Base-by-base conservation (phyloP, 2,113 vertebrate genomes). In the Eidolon helvum region DNA sequence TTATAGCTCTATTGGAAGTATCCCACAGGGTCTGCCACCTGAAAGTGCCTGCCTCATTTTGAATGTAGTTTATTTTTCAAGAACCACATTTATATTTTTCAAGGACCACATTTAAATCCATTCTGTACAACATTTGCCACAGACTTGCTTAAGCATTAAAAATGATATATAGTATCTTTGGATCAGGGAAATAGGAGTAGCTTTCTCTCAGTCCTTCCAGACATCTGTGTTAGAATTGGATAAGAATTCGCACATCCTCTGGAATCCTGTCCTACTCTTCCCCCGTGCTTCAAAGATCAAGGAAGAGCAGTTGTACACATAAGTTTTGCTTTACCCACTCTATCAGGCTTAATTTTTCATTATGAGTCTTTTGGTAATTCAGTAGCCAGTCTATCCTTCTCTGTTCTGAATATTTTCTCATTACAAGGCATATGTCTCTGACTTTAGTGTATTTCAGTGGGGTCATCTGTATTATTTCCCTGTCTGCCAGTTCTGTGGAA, bases 401-500 rank as follows among this genome's bases (percentile, higher is more conserved):
- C 33, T 94, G 0, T 69, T 85, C 66, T 48, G 66, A 48, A 33
- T 88, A 48, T 78, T 83, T 96, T 79, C 65, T 97, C 77, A 71
- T 89, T 55, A 77, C 24, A 83, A 69, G 40, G 77, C 55, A 68
- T 83, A 80, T 9, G 66, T 96, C 88, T 91, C 74, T 50, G 50
- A 95, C 50, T 59, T 92, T 4, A 28, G 4, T 45, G 12, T 85
- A n/a, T 92, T 86, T 75, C 43, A 21, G 35, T 86, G 66, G 88
- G 63, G 69, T 90, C 55, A 63, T 90, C 30, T 77, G 45, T 75
- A 43, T 79, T 90, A 59, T 74, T 48, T 80, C 48, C 22, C 18
- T 28, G 38, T 80, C 65, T 94, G 72, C 66, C 77, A 86, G 93
- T 87, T 88, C 91, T 82, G 79, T 97, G 82, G 71, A 93, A 97